Base-by-base conservation (phyloP, 2,113 vertebrate species). In the Pedetes capensis region DNA sequence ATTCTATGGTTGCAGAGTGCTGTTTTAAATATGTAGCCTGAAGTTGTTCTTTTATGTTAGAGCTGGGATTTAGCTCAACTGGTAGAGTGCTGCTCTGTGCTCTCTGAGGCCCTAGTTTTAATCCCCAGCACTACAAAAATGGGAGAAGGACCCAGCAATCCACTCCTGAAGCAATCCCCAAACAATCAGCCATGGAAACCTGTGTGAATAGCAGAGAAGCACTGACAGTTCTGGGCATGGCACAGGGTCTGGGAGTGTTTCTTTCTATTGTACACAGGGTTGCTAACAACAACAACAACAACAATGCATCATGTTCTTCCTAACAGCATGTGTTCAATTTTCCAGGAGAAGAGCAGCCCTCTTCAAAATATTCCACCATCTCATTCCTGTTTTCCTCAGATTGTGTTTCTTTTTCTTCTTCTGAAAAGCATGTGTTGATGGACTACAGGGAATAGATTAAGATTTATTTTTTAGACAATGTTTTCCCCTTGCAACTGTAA, bases 321-420 rank as follows among this genome's bases (percentile, higher is more conserved):
- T 93, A 97, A 96, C 57, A 42, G 94, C 91, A 95, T 79, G 96
- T 94, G 97, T 97, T 96, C 92, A 95, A 97, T 98, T 98, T 98
- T 92, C 97, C 94, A 97, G 89, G 93, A 96, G 93, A 97, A 96
- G 96, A 85, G 85, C 71, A 80, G 89, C 25, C 95, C 68, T 68
- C 97, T 98, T 97, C 94, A 98, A 98, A 97, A 98, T 95, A 89
- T 97, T 96, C 96, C 80, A 92, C 85, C 91, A 95, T 89, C 91
- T 97, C 74, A 76, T 64, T 91, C 78, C 91, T 96, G 32, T 92
- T 95, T 95, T 83, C 96, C 76, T 98, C 96, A 97, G 91, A 97
- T 87, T 81, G 74, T 93, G 78, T 96, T 95, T 81, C 95, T 95
- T 13, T 74, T 37, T 10, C 89, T 61, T 84, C 51, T 96, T 97